Base-by-base conservation (phyloP, 2,888 invertebrate genomes). In the Calliopum simillimum region DNA sequence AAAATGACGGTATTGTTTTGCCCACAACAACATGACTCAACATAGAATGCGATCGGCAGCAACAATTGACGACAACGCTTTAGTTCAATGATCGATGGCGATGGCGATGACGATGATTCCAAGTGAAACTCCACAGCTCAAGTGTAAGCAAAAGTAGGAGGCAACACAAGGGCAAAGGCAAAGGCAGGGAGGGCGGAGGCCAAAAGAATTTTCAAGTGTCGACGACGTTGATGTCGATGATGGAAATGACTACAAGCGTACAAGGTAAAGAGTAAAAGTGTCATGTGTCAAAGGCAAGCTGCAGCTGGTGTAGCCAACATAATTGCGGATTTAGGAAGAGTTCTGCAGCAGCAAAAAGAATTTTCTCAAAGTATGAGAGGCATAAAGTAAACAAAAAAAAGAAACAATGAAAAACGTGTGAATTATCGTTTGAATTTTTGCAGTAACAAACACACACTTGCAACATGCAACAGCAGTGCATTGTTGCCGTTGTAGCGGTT, bases 261-360 rank as follows among this genome's bases (percentile, higher is more conserved):
- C 51, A 41, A 12, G 25, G 58, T 46, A 33, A 53, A 62, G 65
- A 68, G 71, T 71, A 71, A 71, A 71, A 71, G 71, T 71, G 68
- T 71, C 68, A 63, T 69, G 56, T 53, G 25, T 43, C 61, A 49
- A 51, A 47, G n/a, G 51, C 51, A 41, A 41, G 33, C 33, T 33
- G 33, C 33, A 33, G 33, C 33, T 8, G 33, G 33, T 33, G 5
- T 33, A 8, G 8, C 8, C 4, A 8, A 3, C 33, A 4, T 1
- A 8, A 8, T 8, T 33, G 33, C 8, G 33, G 33, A 33, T 6
- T 33, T 33, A 33, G 33, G 33, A 2, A 33, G 8, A 33, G 8
- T 33, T 33, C 33, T 33, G 33, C 33, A 8, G 33, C 33, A 8
- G 33, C 33, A 33, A 6, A 33, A 33, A 33, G 33, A 33, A 33